phyloP scores from a whole-genome alignment of 2,113 vertebrate genomes.

The human region GRCh38 chr7:69896501-69897000 shows the following conservation, averaged over 20 bases:
- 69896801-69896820: not conserved
- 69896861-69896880: not conserved
- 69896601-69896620: not conserved
- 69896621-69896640: not conserved
- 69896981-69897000: not conserved
- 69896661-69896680: not conserved
- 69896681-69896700: not conserved
- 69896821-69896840: not conserved
- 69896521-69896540: not conserved
- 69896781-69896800: not conserved
- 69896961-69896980: not conserved
- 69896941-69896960: not conserved
- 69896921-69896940: not conserved
- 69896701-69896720: not conserved
- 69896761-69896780: not conserved
- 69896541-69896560: not conserved
- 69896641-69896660: not conserved
- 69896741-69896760: not conserved
- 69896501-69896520: not conserved
- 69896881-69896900: not conserved
- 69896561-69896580: not conserved
- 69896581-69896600: not conserved
- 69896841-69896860: not conserved
- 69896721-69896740: not conserved
- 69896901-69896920: not conserved